Base-by-base conservation (phyloP, 2,888 invertebrate genomes). In the Macaria liturata region DNA sequence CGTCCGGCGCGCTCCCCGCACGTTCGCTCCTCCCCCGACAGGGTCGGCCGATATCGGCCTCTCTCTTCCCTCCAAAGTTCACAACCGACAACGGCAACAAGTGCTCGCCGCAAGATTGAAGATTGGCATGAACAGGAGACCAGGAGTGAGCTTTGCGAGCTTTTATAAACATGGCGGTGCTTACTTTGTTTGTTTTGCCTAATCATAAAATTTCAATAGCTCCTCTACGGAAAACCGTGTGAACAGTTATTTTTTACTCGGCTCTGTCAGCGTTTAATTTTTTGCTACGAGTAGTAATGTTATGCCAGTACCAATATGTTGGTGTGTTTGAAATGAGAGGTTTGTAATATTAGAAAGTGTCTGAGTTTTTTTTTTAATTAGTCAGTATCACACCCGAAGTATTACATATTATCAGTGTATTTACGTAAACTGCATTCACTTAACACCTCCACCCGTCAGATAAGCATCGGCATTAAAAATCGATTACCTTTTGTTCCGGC, bases 71-170 rank as follows among this genome's bases (percentile, higher is more conserved):
- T 76, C 78, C 79, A 86, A 89, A 88, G 88, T 89, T 89, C 85
- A 86, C 86, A 86, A n/a, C n/a, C n/a, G n/a, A n/a, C n/a, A n/a
- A 80, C 86, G 86, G 91, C 91, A 91, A 91, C 91, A 91, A 91
- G 91, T 91, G 90, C 84, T 81, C 76, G 83, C 88, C 84, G 78
- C 86, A n/a, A n/a, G n/a, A n/a, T n/a, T n/a, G n/a, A 81, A 91
- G 90, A 91, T 91, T 90, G 90, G 91, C 91, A 91, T 87, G 90
- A 88, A 90, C 91, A 87, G 91, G n/a, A n/a, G n/a, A n/a, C n/a
- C n/a, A n/a, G n/a, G 81, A 91, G 90, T 89, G 88, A 83, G 86
- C 90, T 84, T 84, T 73, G 84, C 88, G 86, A 90, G 90, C 91
- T 91, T 91, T 90, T 88, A 90, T 89, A 90, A 91, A 88, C 88